Base-by-base conservation (phyloP, 2,113 vertebrate genomes). In the Chloroceryle aenea region DNA sequence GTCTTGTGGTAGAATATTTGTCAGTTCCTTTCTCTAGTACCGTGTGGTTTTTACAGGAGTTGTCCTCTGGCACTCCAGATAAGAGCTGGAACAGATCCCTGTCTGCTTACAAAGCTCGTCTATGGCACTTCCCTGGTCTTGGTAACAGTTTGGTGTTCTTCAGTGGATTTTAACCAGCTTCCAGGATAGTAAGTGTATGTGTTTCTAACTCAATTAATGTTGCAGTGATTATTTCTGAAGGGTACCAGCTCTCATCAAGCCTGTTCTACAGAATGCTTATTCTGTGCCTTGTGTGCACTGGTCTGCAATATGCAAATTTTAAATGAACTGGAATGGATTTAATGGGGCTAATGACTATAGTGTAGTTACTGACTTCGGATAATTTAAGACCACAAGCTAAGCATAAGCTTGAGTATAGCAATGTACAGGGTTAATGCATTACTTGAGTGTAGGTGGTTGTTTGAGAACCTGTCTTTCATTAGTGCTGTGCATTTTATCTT, bases 391-490 rank as follows among this genome's bases (percentile, higher is more conserved):
- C 23, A 85, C 36, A 91, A n/a, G 38, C 62, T 52, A 59, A 64
- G 48, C 53, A 45, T 87, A 56, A 68, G 27, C 61, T 76, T 64
- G 36, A 73, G 36, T 38, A 8, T 34, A n/a, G 53, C 14, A 4
- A 5, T n/a, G 8, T 61, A 26, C 30, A 42, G 19, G 42, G n/a
- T 77, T 91, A 85, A 79, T 76, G 58, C 32, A 6, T 85, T 68
- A 26, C 66, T 76, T 64, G 52, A 72, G 58, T 15, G 79, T 73
- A 69, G 88, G 85, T 76, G 55, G 74, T 34, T 94, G 34, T 1
- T 79, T 83, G 58, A 85, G 55, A 80, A 40, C 59, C n/a, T 40
- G 48, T 52, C 84, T 94, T 90, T 95, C 75, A 94, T 92, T 79
- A 90, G 50, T 53, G 19, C 40, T 85, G 48, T 66, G 36, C 30